Percentiles rank a stretch among this genome's conserved stretches.
Evolutionary conservation across 2,797 vertebrate genomes (phyloP).

Genomic region (Tokudaia muenninki): DNA sequence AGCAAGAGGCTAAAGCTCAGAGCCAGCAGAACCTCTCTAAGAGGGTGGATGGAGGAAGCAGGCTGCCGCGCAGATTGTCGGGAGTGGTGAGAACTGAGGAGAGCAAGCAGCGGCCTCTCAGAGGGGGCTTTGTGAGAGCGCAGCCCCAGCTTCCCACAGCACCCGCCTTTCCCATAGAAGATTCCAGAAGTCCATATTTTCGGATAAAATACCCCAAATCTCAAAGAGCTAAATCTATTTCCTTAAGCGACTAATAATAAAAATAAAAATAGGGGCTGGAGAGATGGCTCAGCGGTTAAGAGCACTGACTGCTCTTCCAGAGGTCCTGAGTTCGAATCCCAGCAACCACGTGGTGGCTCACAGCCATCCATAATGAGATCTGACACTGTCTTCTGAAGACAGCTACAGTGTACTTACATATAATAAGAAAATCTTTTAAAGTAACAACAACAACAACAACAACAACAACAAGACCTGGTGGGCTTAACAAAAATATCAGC

Average conservation of each 20-base stretch:
- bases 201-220: neutral
- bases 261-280: too few species aligned
- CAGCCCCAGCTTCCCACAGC: neutral
- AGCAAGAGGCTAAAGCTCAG: neutral
- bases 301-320: too few species aligned
- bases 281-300: too few species aligned
- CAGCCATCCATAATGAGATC: too few species aligned
- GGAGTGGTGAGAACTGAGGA: neutral
- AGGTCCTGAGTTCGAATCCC: too few species aligned
- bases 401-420: too few species aligned
- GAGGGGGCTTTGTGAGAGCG: neutral
- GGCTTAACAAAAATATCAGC: neutral
- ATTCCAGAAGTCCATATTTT: neutral
- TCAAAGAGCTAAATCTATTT: neutral
- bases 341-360: too few species aligned
- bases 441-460: neutral
- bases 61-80: neutral
- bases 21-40: neutral
- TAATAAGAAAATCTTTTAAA: neutral
- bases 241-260: too few species aligned
- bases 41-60: accelerated
- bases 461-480: neutral
- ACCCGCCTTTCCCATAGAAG: neutral
- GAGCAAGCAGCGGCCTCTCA: neutral
- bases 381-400: too few species aligned